Conservation (phyloP, 1,140 invertebrate genomes). For the Drosophila aff. region DNA sequence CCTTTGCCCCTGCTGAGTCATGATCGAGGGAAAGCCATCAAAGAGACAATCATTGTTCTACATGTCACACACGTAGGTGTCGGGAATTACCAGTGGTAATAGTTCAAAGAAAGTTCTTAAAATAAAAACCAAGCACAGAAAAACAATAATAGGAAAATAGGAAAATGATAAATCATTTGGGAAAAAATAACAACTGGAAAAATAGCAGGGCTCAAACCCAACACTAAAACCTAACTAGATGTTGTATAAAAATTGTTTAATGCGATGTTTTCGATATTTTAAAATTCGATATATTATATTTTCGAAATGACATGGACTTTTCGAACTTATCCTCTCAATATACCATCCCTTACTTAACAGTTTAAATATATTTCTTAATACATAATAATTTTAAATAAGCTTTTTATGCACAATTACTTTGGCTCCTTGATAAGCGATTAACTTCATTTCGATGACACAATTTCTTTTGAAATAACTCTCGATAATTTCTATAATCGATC, state of each 20-base stretch:
- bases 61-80: constrained; percentile 22
- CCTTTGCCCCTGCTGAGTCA: constrained; percentile 16
- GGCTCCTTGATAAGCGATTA: neutral
- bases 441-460: constrained; percentile 16
- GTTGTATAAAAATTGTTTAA: too few species aligned
- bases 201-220: neutral
- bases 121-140: neutral
- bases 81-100: neutral
- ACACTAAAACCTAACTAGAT: too few species aligned
- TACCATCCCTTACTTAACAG: too few species aligned
- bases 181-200: neutral
- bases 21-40: constrained; percentile 30
- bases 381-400: neutral
- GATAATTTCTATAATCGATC: constrained; percentile 11
- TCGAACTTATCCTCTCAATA: too few species aligned
- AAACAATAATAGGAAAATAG: neutral
- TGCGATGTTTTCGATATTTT: too few species aligned
- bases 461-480: neutral
- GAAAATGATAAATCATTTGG: neutral
- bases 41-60: constrained; percentile 20
- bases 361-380: too few species aligned
- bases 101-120: neutral
- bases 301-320: too few species aligned
- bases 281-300: too few species aligned
- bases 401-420: neutral